Percentiles rank a stretch among this genome's conserved stretches.
phyloP scores from a whole-genome alignment of 2,113 vertebrate genomes.

The Lophochroa leadbeateri region DNA sequence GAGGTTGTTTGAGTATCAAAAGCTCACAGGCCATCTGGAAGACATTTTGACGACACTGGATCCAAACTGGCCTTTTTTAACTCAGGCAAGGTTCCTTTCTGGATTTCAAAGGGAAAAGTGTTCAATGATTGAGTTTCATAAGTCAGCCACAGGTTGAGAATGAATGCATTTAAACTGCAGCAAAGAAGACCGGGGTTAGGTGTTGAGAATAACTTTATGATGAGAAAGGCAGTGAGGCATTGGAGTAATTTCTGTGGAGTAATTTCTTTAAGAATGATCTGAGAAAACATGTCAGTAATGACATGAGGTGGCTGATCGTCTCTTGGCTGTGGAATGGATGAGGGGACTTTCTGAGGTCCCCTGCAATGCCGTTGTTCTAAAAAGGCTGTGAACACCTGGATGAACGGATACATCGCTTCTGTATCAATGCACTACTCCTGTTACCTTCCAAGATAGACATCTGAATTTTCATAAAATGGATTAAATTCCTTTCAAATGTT shows the following conservation, averaged over 20 bases:
- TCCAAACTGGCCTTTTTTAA: not conserved
- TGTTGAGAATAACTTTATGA: not conserved
- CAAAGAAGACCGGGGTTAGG: not conserved
- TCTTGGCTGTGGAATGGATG: not conserved
- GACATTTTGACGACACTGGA: not conserved
- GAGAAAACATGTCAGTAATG: not conserved
- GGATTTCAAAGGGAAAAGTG: not conserved
- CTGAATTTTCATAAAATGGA: conserved; percentile 34
- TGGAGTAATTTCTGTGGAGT: not conserved
- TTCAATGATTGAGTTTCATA: not conserved
- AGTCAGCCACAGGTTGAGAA: not conserved
- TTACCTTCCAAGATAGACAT: conserved; percentile 18
- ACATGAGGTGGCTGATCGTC: not conserved
- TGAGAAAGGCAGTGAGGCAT: not conserved
- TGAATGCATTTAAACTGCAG: not conserved
- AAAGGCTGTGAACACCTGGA: not conserved
- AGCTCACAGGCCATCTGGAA: not conserved
- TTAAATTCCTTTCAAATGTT: conserved; percentile 67
- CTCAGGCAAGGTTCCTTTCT: not conserved
- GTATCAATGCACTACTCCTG: not conserved
- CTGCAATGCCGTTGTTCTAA: not conserved
- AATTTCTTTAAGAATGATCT: not conserved
- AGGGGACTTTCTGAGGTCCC: not conserved
- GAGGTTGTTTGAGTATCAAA: not conserved
- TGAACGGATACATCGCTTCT: not conserved